Conservation (phyloP, 2,888 invertebrate genomes). For the Caenorhabditis sp. region DNA sequence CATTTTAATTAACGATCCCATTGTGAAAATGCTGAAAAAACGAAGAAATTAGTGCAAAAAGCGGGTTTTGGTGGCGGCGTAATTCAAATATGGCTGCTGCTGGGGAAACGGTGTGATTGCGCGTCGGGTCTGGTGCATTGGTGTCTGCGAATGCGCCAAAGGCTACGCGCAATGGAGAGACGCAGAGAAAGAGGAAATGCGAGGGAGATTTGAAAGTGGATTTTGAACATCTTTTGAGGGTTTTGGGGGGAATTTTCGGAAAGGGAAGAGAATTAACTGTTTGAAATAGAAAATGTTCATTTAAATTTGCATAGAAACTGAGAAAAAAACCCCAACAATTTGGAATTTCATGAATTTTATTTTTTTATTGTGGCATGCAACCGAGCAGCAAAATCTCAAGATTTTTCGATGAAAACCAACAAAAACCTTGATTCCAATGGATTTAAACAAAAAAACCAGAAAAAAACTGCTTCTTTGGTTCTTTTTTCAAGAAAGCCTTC, state of each 20-base stretch:
- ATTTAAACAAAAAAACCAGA: too few species aligned
- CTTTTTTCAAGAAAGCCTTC: too few species aligned
- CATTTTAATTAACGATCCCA: conserved; percentile 65
- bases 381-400: too few species aligned
- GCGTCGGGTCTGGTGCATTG: conserved; percentile 20
- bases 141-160: neutral
- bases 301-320: too few species aligned
- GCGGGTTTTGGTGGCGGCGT: neutral
- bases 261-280: neutral
- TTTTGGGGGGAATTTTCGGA: conserved; percentile 3
- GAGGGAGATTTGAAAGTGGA: conserved; percentile 20
- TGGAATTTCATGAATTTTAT: too few species aligned
- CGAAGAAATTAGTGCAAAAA: neutral
- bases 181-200: conserved; percentile 19
- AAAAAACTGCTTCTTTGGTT: too few species aligned
- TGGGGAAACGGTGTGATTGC: neutral
- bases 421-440: too few species aligned
- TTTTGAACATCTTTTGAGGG: neutral
- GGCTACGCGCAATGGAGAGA: conserved; percentile 30
- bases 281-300: too few species aligned
- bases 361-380: too few species aligned
- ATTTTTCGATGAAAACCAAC: too few species aligned
- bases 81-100: conserved; percentile 35
- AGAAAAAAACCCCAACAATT: too few species aligned
- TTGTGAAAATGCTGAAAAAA: conserved; percentile 40